Evolutionary conservation across 23 tunicate species (phyloP).

Genomic region (Ascidia mentula): DNA sequence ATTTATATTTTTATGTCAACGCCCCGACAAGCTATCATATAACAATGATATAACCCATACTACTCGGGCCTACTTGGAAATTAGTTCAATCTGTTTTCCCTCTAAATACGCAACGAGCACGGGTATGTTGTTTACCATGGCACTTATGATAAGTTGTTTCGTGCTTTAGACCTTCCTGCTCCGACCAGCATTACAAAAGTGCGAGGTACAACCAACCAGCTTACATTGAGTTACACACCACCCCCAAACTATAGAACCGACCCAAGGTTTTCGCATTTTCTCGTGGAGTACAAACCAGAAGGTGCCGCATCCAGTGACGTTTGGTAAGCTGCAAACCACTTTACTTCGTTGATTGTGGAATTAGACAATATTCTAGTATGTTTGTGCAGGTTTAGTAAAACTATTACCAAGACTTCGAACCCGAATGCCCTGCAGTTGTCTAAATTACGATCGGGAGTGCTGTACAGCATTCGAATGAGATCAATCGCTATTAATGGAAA

Average conservation of each 20-base stretch:
- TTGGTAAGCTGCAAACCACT: background rate
- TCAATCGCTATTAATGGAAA: background rate
- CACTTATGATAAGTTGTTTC: too few relatives aligned
- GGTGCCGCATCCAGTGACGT: background rate
- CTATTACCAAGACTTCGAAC: background rate
- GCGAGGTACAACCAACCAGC: background rate
- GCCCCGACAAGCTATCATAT: too few relatives aligned
- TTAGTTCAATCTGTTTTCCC: too few relatives aligned
- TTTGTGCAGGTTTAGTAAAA: background rate
- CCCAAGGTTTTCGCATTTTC: background rate
- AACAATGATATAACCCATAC: too few relatives aligned
- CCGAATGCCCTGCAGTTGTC: background rate
- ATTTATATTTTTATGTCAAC: background rate
- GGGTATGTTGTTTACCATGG: too few relatives aligned
- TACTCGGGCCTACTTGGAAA: too few relatives aligned
- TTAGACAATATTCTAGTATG: background rate
- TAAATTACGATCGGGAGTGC: background rate
- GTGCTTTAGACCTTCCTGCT: background rate
- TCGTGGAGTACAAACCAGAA: background rate
- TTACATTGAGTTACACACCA: background rate
- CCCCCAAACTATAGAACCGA: slow-evolving; percentile 7
- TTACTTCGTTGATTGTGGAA: background rate
- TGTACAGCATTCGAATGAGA: slow-evolving; percentile 16
- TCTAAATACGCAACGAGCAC: too few relatives aligned
- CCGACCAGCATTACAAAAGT: slow-evolving; percentile 8